These are phyloP conservation scores for Apamea sordens DNA, from an alignment of 2,888 invertebrate genomes.

Conservation along the genomic window DNA sequence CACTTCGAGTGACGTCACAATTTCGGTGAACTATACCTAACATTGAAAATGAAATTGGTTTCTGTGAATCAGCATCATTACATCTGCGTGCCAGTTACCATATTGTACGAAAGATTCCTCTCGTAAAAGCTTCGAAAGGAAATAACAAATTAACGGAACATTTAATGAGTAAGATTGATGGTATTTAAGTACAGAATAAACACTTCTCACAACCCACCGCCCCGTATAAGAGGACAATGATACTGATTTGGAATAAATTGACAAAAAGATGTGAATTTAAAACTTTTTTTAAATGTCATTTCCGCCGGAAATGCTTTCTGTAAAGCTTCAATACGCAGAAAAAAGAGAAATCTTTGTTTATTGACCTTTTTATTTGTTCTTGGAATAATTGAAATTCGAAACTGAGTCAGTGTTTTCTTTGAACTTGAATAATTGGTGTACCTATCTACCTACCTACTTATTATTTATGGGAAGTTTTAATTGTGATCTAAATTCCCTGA, in stretches of 20 bases:
- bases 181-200: slow-evolving; percentile 38
- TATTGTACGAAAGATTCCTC: slow-evolving; percentile 8
- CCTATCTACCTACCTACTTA: too few species aligned
- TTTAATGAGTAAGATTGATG: slow-evolving; percentile 17
- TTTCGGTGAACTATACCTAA: slow-evolving; percentile 2
- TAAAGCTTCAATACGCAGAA: slow-evolving; percentile 19
- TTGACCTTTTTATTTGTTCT: slow-evolving; percentile 37
- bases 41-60: slow-evolving; percentile 14
- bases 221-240: slow-evolving; percentile 7
- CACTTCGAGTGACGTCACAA: neutral
- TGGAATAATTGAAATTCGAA: slow-evolving; percentile 38
- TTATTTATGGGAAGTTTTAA: neutral
- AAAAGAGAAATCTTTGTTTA: slow-evolving; percentile 19
- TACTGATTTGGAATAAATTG: slow-evolving; percentile 51
- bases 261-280: slow-evolving; percentile 47
- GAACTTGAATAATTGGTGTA: slow-evolving; percentile 10
- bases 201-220: slow-evolving; percentile 37
- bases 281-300: slow-evolving; percentile 42
- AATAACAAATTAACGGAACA: slow-evolving; percentile 34
- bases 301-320: slow-evolving; percentile 52
- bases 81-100: slow-evolving; percentile 10
- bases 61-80: slow-evolving; percentile 29
- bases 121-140: slow-evolving; percentile 16
- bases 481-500: neutral
- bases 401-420: slow-evolving; percentile 22